Evolutionary conservation across 2,113 vertebrate genomes (phyloP).

Genomic region (Eubucco bourcierii): DNA sequence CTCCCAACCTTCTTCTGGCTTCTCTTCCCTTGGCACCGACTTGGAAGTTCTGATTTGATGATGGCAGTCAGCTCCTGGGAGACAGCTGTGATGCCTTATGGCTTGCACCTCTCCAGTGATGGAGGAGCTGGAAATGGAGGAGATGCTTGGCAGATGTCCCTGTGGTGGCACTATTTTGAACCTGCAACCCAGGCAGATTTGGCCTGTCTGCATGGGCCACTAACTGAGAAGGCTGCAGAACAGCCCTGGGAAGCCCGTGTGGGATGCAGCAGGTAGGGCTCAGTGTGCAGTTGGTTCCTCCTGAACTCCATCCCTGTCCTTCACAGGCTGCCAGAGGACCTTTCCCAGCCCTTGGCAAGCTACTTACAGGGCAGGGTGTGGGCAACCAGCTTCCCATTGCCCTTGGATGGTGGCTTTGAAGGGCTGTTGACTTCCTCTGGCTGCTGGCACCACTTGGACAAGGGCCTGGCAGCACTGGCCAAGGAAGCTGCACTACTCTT

Average conservation of each 20-base stretch:
- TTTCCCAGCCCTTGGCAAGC: background rate
- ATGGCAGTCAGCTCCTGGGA: accelerated
- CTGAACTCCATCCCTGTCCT: background rate
- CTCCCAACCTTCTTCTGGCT: background rate
- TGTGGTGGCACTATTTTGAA: background rate
- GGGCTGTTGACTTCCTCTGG: background rate
- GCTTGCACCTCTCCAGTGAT: background rate
- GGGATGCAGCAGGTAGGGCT: background rate
- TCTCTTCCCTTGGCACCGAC: accelerated
- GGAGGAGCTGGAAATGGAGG: background rate
- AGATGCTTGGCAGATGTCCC: background rate
- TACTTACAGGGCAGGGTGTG: background rate
- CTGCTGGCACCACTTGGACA: background rate
- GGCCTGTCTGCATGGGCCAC: background rate
- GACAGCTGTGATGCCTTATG: accelerated
- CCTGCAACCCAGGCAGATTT: background rate
- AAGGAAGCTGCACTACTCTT: background rate
- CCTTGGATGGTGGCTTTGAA: background rate
- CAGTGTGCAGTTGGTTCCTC: background rate
- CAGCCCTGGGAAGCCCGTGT: background rate
- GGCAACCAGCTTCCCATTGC: background rate
- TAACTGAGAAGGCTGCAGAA: background rate
- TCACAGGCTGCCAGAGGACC: background rate
- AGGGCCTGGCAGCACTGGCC: background rate
- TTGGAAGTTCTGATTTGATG: background rate